These are phyloP conservation scores for Zaprionus tsacasi DNA, from an alignment of 1,140 invertebrate species.

Conservation along the genomic window DNA sequence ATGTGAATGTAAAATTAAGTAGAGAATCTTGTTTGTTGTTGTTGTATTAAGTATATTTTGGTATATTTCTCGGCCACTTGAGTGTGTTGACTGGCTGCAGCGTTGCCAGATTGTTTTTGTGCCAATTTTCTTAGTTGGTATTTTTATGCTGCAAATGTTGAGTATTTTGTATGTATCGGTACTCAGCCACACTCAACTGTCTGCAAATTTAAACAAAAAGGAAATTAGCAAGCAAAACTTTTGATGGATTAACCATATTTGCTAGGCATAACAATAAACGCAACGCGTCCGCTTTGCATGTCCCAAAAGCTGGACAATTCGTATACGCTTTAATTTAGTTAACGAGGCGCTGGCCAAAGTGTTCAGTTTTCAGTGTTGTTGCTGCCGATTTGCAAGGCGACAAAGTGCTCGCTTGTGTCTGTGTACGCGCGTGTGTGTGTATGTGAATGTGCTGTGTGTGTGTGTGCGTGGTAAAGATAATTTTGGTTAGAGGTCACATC, in stretches of 20 bases:
- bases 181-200: constrained; percentile 52
- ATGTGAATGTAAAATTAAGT: neutral
- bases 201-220: constrained; percentile 76
- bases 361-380: constrained; percentile 29
- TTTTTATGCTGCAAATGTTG: neutral
- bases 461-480: constrained; percentile 43
- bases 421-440: neutral
- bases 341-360: neutral
- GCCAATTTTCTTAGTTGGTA: neutral
- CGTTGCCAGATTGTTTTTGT: constrained; percentile 14
- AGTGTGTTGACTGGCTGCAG: neutral
- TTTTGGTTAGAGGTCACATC: constrained; percentile 57
- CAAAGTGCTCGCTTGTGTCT: constrained; percentile 37
- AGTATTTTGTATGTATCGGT: neutral
- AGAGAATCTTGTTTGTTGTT: constrained; percentile 9
- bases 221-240: constrained; percentile 44
- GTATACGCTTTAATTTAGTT: constrained; percentile 17
- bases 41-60: constrained; percentile 1
- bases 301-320: constrained; percentile 1
- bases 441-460: constrained; percentile 18
- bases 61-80: constrained; percentile 7
- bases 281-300: constrained; percentile 39
- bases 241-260: constrained; percentile 39
- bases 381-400: constrained; percentile 46
- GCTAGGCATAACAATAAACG: constrained; percentile 5